phyloP scores from a whole-genome alignment of 2,888 invertebrate genomes.

The Pyrochroa serraticornis region DNA sequence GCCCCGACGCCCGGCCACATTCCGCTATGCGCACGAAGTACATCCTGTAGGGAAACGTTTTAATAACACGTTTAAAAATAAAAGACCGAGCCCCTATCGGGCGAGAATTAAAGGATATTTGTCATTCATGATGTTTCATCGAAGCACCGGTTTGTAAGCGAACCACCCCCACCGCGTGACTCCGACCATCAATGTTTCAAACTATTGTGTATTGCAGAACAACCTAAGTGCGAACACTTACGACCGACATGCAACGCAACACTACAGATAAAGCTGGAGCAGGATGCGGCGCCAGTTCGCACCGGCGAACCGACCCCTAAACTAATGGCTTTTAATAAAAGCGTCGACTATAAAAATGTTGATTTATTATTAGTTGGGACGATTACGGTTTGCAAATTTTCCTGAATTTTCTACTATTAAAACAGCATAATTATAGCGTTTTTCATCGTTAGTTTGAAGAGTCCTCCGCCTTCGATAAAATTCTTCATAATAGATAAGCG shows the following conservation, averaged over 20 bases:
- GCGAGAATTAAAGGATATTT: slow-evolving; percentile 48
- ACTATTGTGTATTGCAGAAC: slow-evolving; percentile 40
- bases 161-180: neutral
- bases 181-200: slow-evolving; percentile 40
- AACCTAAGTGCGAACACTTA: slow-evolving; percentile 39
- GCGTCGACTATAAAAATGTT: slow-evolving; percentile 59
- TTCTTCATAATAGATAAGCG: slow-evolving; percentile 32
- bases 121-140: slow-evolving; percentile 45
- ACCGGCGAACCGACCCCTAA: slow-evolving; percentile 47
- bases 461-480: slow-evolving; percentile 13
- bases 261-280: slow-evolving; percentile 48
- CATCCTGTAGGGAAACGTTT: slow-evolving; percentile 40
- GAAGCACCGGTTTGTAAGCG: slow-evolving; percentile 24
- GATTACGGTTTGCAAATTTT: slow-evolving; percentile 58
- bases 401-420: slow-evolving; percentile 52
- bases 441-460: slow-evolving; percentile 51
- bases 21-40: slow-evolving; percentile 38
- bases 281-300: slow-evolving; percentile 46
- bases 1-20: slow-evolving; percentile 37
- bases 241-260: slow-evolving; percentile 38
- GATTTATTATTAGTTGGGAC: slow-evolving; percentile 58
- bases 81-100: slow-evolving; percentile 38
- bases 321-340: slow-evolving; percentile 61
- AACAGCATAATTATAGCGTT: slow-evolving; percentile 57
- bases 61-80: slow-evolving; percentile 47